Percentiles rank a stretch among this genome's conserved stretches.
Evolutionary conservation across 2,888 invertebrate species (phyloP).

Genomic region (Andrena chrysosceles): DNA sequence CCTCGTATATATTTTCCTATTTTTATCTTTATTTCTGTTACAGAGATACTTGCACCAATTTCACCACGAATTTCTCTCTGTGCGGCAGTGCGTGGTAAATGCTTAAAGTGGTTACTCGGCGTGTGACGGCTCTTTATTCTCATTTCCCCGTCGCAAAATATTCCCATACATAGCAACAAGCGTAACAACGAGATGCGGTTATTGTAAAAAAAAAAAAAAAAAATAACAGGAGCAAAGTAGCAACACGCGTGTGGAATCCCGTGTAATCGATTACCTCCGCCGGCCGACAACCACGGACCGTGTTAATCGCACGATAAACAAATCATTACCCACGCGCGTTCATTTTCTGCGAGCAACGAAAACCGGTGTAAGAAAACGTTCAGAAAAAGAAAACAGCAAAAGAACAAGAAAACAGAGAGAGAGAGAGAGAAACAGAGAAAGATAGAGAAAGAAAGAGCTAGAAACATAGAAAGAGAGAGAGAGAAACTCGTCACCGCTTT

Average conservation of each 20-base stretch:
- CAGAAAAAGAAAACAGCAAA: too few species aligned
- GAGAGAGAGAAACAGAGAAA: too few species aligned
- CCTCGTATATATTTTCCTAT: conserved; percentile 12
- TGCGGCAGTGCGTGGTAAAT: not conserved
- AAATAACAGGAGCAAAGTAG: not conserved
- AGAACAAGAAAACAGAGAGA: too few species aligned
- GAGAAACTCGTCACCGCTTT: conserved; percentile 43
- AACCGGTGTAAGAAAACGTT: not conserved
- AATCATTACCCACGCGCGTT: conserved; percentile 5
- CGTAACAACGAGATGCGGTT: conserved; percentile 11
- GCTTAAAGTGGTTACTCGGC: not conserved
- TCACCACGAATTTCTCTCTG: conserved; percentile 64
- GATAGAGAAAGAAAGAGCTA: too few species aligned
- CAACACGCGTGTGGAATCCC: conserved; percentile 34
- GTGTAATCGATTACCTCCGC: conserved; percentile 36
- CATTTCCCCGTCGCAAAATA: not conserved
- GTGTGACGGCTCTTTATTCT: not conserved
- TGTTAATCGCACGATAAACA: conserved; percentile 37
- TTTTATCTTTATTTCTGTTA: conserved; percentile 5
- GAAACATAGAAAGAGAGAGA: conserved; percentile 1
- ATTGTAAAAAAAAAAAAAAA: conserved; percentile 3
- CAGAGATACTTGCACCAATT: conserved; percentile 22
- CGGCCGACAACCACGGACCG: conserved; percentile 4
- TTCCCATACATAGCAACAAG: not conserved
- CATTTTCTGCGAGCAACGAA: not conserved